phyloP scores from a whole-genome alignment of 2,888 invertebrate species.

The Octodonta nipae region DNA sequence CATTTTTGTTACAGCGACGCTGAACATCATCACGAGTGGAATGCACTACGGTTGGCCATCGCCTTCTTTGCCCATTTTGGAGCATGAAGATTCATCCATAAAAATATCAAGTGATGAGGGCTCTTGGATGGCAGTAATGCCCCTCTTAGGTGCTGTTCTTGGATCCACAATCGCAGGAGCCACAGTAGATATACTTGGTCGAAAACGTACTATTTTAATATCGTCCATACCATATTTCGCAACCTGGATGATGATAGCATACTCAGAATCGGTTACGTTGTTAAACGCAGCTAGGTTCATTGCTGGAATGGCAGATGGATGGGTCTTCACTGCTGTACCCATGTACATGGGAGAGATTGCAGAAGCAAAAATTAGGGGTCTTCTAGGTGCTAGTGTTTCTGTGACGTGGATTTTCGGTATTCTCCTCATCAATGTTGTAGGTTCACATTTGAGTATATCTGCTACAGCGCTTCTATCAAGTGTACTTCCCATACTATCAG shows the following conservation, averaged over 20 bases:
- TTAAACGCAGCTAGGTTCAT: constrained; percentile 32
- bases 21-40: constrained; percentile 30
- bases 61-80: constrained; percentile 44
- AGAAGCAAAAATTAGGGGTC: constrained; percentile 42
- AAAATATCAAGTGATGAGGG: constrained; percentile 38
- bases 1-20: constrained; percentile 25
- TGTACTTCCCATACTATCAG: constrained; percentile 35
- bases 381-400: constrained; percentile 44
- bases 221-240: constrained; percentile 44
- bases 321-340: constrained; percentile 36
- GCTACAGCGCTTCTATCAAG: constrained; percentile 38
- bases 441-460: constrained; percentile 37
- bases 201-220: constrained; percentile 48
- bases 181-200: constrained; percentile 50
- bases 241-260: constrained; percentile 46
- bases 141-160: constrained; percentile 49
- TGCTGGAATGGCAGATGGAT: constrained; percentile 45
- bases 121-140: constrained; percentile 53
- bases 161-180: constrained; percentile 51
- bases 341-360: constrained; percentile 51
- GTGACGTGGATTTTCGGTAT: constrained; percentile 41
- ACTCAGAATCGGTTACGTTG: constrained; percentile 2
- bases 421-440: constrained; percentile 39
- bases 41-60: constrained; percentile 48
- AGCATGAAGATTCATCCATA: constrained; percentile 20